Evolutionary conservation across 1,140 invertebrate genomes (phyloP).

Genomic region (Panulirus ornatus): DNA sequence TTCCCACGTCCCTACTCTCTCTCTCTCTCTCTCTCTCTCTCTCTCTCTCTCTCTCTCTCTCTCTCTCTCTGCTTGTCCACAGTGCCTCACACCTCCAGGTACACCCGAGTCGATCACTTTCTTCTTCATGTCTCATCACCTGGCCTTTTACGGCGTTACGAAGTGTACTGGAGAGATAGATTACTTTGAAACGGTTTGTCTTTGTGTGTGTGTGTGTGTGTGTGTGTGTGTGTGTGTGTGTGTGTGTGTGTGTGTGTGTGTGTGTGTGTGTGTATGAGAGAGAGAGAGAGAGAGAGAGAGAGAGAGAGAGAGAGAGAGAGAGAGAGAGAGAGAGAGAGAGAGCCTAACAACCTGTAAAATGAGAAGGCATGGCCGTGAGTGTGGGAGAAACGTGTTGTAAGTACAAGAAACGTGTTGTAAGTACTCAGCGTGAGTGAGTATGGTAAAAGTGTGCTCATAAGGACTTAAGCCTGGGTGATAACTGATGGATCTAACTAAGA

Average conservation of each 20-base stretch:
- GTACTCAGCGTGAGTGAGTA: too few species aligned
- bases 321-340: constrained; percentile 9
- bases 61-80: background rate
- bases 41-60: background rate
- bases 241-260: background rate
- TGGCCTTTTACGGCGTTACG: background rate
- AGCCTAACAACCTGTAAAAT: background rate
- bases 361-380: background rate
- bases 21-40: background rate
- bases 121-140: background rate
- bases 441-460: too few species aligned
- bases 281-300: background rate
- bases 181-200: too few species aligned
- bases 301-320: background rate
- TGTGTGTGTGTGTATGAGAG: background rate
- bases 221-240: too few species aligned
- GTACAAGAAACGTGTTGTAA: too few species aligned
- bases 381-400: constrained; percentile 2
- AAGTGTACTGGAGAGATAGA: too few species aligned
- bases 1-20: background rate
- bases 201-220: too few species aligned
- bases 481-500: too few species aligned
- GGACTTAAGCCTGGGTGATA: too few species aligned
- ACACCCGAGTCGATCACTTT: background rate
- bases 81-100: too few species aligned